Evolutionary conservation across 2,888 invertebrate species (phyloP).

Genomic region (Cantharis rufa): DNA sequence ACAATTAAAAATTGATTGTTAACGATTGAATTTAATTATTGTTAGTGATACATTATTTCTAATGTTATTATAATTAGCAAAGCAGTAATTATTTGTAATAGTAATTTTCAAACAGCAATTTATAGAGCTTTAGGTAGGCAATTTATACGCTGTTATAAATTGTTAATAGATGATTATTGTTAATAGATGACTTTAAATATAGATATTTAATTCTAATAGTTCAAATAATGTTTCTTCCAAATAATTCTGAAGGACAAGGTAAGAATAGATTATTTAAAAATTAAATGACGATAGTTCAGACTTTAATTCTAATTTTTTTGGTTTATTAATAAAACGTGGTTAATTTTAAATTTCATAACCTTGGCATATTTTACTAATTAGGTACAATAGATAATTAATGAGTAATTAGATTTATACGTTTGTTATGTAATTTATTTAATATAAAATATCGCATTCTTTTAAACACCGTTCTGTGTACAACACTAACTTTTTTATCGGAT

Average conservation of each 20-base stretch:
- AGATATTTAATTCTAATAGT: background rate
- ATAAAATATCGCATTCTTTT: background rate
- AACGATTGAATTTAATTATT: background rate
- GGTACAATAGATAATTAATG: background rate
- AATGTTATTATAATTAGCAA: background rate
- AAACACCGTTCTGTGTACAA: background rate
- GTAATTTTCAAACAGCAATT: background rate
- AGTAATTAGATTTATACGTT: background rate
- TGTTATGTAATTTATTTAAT: background rate
- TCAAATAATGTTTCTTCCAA: background rate
- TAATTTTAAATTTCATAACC: background rate
- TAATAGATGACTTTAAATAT: background rate
- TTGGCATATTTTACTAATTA: background rate
- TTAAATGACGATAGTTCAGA: background rate
- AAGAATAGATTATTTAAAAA: background rate
- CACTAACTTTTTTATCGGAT: background rate
- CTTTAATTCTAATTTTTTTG: background rate
- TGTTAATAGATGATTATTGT: background rate
- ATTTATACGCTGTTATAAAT: background rate
- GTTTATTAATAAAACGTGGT: background rate
- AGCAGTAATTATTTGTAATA: background rate
- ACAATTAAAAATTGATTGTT: background rate
- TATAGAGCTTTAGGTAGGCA: background rate
- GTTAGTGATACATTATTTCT: background rate
- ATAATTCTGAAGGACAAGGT: background rate